phyloP scores from a whole-genome alignment of 2,888 invertebrate genomes.

The Coelinius sp. region DNA sequence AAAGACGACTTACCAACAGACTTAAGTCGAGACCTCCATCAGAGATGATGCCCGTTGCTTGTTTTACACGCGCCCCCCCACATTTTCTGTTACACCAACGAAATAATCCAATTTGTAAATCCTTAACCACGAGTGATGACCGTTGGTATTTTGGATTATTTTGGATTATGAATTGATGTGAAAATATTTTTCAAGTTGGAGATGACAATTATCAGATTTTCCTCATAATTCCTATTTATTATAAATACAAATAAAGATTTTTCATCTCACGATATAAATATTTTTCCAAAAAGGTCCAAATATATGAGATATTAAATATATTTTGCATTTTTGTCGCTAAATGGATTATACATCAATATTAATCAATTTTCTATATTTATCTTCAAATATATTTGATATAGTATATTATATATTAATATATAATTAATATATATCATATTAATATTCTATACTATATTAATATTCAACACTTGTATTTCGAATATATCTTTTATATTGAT shows the following conservation, averaged over 20 bases:
- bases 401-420: too few species aligned
- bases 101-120: constrained; percentile 65
- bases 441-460: too few species aligned
- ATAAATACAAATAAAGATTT: constrained; percentile 1
- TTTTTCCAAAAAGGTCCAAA: too few species aligned
- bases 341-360: too few species aligned
- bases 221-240: constrained; percentile 7
- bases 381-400: too few species aligned
- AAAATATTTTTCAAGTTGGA: background rate
- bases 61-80: constrained; percentile 57
- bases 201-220: background rate
- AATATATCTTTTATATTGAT: too few species aligned
- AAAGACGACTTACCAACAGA: constrained; percentile 41
- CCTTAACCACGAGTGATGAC: constrained; percentile 37
- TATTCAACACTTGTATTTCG: too few species aligned
- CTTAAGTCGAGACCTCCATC: constrained; percentile 42
- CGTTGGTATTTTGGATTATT: constrained; percentile 1
- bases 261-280: background rate
- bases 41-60: constrained; percentile 49
- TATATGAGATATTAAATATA: too few species aligned
- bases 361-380: too few species aligned
- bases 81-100: constrained; percentile 37
- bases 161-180: background rate
- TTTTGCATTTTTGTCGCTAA: too few species aligned
- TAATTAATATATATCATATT: too few species aligned